A percentile compares a stretch with the other conserved stretches of the same genome.
Conservation (phyloP, 2,888 invertebrate species). For the Chloromyia formosa region DNA sequence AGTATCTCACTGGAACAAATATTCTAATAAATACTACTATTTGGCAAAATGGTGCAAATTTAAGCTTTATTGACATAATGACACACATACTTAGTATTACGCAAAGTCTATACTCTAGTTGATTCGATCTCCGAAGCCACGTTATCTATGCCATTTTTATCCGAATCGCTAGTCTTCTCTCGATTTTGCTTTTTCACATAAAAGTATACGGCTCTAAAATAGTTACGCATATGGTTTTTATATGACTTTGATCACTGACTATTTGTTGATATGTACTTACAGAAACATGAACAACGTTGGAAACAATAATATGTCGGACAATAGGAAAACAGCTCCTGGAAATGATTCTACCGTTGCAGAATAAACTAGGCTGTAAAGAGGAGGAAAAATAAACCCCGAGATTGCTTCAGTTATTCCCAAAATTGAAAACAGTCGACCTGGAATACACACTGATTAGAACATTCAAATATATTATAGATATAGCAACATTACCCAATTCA, state of each 20-base stretch:
- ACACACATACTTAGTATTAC: no score
- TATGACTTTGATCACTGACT: background rate
- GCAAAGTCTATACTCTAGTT: background rate
- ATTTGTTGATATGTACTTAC: constrained; percentile 54
- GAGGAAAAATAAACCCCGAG: constrained; percentile 60
- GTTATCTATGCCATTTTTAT: constrained; percentile 19
- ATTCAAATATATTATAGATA: background rate
- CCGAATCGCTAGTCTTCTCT: background rate
- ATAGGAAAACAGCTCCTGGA: constrained; percentile 62
- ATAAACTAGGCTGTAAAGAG: constrained; percentile 61
- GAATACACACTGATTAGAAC: background rate
- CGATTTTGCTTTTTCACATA: constrained; percentile 25
- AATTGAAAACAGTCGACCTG: constrained; percentile 54
- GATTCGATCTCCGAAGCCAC: constrained; percentile 14
- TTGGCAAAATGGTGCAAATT: no score
- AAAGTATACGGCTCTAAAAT: constrained; percentile 23
- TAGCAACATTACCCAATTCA: constrained; percentile 58
- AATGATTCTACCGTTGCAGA: constrained; percentile 58
- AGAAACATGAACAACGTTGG: constrained; percentile 62
- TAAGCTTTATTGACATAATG: no score
- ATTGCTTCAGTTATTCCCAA: constrained; percentile 62
- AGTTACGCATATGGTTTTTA: background rate
- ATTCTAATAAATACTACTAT: no score
- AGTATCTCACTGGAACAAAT: no score
- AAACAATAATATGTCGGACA: constrained; percentile 61